Conservation (phyloP, 2,888 invertebrate genomes). For the Eubasilissa splendida region DNA sequence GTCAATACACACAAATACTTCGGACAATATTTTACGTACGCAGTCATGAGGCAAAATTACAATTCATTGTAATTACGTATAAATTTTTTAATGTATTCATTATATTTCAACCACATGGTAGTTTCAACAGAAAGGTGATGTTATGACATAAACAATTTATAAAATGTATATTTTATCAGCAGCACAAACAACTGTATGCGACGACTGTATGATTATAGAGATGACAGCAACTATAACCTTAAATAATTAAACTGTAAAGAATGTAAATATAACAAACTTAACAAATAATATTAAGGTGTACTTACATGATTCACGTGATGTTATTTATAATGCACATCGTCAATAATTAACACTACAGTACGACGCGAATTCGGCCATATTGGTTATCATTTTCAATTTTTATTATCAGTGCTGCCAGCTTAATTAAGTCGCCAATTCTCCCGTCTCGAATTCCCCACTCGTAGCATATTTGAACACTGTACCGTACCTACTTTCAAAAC, state of each 20-base stretch:
- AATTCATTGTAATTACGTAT: background rate
- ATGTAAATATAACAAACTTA: background rate
- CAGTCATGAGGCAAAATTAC: background rate
- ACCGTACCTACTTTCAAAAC: too few relatives aligned
- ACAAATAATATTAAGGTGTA: background rate
- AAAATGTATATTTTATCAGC: conserved; percentile 24
- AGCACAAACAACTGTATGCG: conserved; percentile 22
- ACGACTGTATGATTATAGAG: conserved; percentile 10
- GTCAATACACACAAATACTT: conserved; percentile 11
- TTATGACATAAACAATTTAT: conserved; percentile 22
- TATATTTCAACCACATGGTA: too few relatives aligned
- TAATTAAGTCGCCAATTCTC: background rate
- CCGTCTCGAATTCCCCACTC: too few relatives aligned
- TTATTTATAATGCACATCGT: conserved; percentile 27
- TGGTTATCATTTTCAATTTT: conserved; percentile 26
- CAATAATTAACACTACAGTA: conserved; percentile 22
- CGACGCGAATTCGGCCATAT: conserved; percentile 27
- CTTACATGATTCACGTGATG: conserved; percentile 22
- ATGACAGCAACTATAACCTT: conserved; percentile 6
- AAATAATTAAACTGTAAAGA: background rate
- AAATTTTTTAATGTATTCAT: too few relatives aligned
- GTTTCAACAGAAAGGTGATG: background rate
- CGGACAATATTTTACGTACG: conserved; percentile 1
- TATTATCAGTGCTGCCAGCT: background rate
- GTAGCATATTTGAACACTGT: too few relatives aligned